These are phyloP conservation scores for Sarcophaga subvicina DNA, from an alignment of 2,888 invertebrate genomes.

Conservation along the genomic window DNA sequence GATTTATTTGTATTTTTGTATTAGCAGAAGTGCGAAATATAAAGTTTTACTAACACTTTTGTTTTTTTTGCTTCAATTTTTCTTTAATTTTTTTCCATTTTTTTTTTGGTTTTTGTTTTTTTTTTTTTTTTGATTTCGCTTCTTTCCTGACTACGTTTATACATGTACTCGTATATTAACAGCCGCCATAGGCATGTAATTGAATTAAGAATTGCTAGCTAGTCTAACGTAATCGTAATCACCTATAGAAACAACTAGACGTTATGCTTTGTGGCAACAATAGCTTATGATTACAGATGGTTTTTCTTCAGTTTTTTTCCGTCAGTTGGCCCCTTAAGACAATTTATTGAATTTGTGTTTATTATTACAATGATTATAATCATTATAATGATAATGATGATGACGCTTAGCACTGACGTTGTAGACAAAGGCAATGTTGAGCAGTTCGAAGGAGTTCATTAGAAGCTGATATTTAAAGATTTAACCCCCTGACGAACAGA, in stretches of 20 bases:
- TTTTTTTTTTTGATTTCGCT: too few relatives aligned
- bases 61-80: slow-evolving; percentile 18
- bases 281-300: slow-evolving; percentile 15
- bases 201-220: slow-evolving; percentile 59
- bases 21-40: slow-evolving; percentile 61
- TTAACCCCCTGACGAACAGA: too few relatives aligned
- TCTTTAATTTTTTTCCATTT: neutral
- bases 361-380: neutral
- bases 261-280: slow-evolving; percentile 48
- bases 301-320: neutral
- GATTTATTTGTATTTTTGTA: neutral
- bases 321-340: neutral
- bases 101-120: too few relatives aligned
- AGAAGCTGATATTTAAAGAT: too few relatives aligned
- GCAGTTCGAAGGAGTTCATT: too few relatives aligned
- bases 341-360: too few relatives aligned
- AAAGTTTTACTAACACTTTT: slow-evolving; percentile 58
- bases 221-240: slow-evolving; percentile 52
- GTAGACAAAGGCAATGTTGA: too few relatives aligned
- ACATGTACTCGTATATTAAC: too few relatives aligned
- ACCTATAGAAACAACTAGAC: slow-evolving; percentile 33
- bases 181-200: slow-evolving; percentile 35
- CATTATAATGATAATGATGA: slow-evolving; percentile 47
- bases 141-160: too few relatives aligned
- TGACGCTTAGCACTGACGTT: neutral